These are phyloP conservation scores for Leguminivora glycinivorella DNA, from an alignment of 1,140 invertebrate species.

Conservation along the genomic window DNA sequence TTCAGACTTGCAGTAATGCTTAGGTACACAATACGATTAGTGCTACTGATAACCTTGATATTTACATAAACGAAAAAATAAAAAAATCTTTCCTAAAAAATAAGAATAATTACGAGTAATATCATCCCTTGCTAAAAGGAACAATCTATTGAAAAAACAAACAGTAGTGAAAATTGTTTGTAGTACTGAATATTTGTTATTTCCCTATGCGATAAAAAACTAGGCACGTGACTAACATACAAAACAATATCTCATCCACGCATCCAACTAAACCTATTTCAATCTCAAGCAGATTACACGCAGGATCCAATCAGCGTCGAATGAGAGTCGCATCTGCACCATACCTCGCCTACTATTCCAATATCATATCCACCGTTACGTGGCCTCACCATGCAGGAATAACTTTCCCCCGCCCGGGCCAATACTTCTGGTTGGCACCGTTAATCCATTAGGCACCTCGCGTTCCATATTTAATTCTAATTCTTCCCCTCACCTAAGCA, in stretches of 20 bases:
- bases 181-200: too few species aligned
- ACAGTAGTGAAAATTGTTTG: too few species aligned
- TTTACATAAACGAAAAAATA: too few species aligned
- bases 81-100: too few species aligned
- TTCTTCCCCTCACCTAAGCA: constrained; percentile 43
- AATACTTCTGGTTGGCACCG: constrained; percentile 28
- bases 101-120: too few species aligned
- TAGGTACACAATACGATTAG: too few species aligned
- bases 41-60: too few species aligned
- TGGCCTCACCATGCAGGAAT: not conserved
- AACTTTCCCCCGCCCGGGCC: not conserved
- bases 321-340: constrained; percentile 25
- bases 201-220: not conserved
- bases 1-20: too few species aligned
- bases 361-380: not conserved
- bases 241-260: constrained; percentile 23
- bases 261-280: constrained; percentile 17
- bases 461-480: constrained; percentile 69
- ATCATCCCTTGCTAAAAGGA: too few species aligned
- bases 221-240: not conserved
- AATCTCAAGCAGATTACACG: constrained; percentile 23
- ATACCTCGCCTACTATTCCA: constrained; percentile 18
- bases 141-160: too few species aligned
- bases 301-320: constrained; percentile 23
- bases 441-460: constrained; percentile 75